Conservation (phyloP, 2,888 invertebrate species). For the Agriopis marginaria region DNA sequence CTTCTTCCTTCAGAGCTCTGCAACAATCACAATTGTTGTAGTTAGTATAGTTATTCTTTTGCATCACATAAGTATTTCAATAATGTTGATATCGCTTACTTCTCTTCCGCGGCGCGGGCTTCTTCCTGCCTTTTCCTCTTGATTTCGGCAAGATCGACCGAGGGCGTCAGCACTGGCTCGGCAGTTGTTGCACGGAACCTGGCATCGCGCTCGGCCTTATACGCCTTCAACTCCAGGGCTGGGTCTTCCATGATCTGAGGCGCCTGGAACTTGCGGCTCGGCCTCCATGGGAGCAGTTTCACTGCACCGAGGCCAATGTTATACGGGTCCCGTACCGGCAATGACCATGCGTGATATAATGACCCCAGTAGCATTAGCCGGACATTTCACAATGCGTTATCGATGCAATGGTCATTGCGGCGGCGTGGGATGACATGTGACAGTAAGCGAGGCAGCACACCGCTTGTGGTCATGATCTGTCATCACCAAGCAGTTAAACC, state of each 20-base stretch:
- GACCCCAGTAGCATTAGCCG: slow-evolving; percentile 44
- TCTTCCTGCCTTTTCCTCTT: slow-evolving; percentile 88
- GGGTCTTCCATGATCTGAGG: slow-evolving; percentile 87
- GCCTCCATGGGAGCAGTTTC: slow-evolving; percentile 89
- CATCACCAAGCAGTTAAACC: slow-evolving; percentile 69
- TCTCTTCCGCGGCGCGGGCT: slow-evolving; percentile 87
- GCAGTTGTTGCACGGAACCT: slow-evolving; percentile 85
- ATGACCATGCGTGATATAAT: slow-evolving; percentile 68
- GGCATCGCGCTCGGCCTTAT: slow-evolving; percentile 87
- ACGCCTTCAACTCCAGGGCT: slow-evolving; percentile 86
- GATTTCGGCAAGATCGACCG: slow-evolving; percentile 84
- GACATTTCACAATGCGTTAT: slow-evolving; percentile 45
- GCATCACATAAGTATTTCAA: background rate
- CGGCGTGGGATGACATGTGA: slow-evolving; percentile 47
- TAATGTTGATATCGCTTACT: slow-evolving; percentile 64
- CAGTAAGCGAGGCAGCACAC: slow-evolving; percentile 68
- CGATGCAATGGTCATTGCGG: slow-evolving; percentile 59
- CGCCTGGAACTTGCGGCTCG: slow-evolving; percentile 89
- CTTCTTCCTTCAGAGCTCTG: slow-evolving; percentile 83
- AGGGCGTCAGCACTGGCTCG: slow-evolving; percentile 77
- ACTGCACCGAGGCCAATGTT: slow-evolving; percentile 82
- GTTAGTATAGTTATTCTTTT: background rate
- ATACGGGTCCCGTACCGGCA: slow-evolving; percentile 56
- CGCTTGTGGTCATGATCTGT: slow-evolving; percentile 61
- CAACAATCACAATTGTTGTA: slow-evolving; percentile 46